Base-by-base conservation (phyloP, 2,797 vertebrate species). In the Neoniphon sammara region DNA sequence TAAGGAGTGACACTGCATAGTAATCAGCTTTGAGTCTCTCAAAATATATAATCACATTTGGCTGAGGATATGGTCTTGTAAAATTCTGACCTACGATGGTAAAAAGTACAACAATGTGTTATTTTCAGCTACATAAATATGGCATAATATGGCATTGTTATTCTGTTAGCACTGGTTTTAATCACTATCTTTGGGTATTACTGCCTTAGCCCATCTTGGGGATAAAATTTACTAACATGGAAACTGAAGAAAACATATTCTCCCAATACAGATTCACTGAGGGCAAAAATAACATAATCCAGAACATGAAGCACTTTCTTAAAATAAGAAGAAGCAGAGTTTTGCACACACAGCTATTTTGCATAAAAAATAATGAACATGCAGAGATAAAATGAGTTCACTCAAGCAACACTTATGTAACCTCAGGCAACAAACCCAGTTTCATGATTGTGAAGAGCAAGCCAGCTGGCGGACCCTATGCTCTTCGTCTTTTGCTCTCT, bases 1-100 rank as follows among this genome's bases (percentile, higher is more conserved):
- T 66, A 83, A 85, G 75, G 71, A 87, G 61, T 74, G 74, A 88
- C 81, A 74, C 70, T 76, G 86, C 86, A 90, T 88, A 87, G 83
- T 80, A 85, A 90, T 89, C 75, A 65, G 78, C 80, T 79, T 56
- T 0, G 17, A 77, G 71, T 67, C 61, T 80, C 81, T 84, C 71
- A 25, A 84, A 87, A 88, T 82, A 85, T 86, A 84, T 87, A 75
- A 86, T 83, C 83, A 88, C 76, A 79, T 85, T 87, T 83, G 85
- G 84, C 86, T 83, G 69, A 7, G 65, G 71, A 73, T 30, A 50
- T 7, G 1, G 20, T 18, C 66, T 66, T 69, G 74, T 59, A 57
- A 75, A 80, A 44, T 70, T 63, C 73, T 66, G 39, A 42, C 64
- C 72, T 71, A 11, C 70, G 75, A 81, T 21, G 71, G 61, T 65